Evolutionary conservation across 2,888 invertebrate species (phyloP).

Genomic region (Silvanus unidentatus): DNA sequence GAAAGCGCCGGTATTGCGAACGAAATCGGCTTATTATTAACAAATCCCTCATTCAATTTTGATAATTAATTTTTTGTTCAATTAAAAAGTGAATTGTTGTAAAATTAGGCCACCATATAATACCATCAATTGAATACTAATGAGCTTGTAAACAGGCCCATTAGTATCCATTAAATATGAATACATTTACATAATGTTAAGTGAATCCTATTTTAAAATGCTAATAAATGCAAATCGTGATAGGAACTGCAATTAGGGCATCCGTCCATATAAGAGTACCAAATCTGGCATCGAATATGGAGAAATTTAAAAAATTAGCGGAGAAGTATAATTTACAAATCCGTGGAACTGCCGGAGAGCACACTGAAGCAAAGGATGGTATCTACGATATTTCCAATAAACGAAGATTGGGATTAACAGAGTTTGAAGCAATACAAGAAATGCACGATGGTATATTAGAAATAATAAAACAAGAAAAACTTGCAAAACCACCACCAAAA

Average conservation of each 20-base stretch:
- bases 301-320: conserved; percentile 54
- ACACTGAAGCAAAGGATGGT: conserved; percentile 55
- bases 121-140: no score
- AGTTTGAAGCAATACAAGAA: conserved; percentile 56
- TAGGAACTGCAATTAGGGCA: conserved; percentile 64
- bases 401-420: conserved; percentile 60
- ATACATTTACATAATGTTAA: no score
- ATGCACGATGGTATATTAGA: conserved; percentile 59
- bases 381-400: conserved; percentile 63
- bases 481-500: conserved; percentile 5
- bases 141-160: no score
- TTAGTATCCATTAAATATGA: no score
- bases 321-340: conserved; percentile 55
- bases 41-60: neutral
- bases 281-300: conserved; percentile 49
- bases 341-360: conserved; percentile 56
- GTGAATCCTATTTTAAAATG: no score
- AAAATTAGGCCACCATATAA: no score
- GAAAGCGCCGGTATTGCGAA: neutral
- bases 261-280: conserved; percentile 66
- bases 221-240: conserved; percentile 8
- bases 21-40: no score
- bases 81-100: no score
- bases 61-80: no score
- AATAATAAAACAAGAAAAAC: conserved; percentile 52